phyloP scores from a whole-genome alignment of 1,140 invertebrate genomes.

The Dryas iulia region DNA sequence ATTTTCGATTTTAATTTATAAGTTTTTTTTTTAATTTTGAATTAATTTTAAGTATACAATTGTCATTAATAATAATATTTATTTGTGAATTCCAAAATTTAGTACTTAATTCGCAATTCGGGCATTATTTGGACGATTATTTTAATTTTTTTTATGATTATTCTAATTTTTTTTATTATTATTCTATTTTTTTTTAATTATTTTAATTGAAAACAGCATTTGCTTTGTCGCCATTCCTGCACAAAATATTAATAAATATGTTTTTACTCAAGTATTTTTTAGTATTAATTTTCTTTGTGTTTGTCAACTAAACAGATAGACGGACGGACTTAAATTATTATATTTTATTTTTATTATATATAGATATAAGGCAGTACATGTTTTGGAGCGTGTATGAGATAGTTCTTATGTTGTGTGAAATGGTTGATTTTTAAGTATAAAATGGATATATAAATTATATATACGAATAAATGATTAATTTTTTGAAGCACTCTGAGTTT shows the following conservation, averaged over 20 bases:
- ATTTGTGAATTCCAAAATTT: conserved; percentile 15
- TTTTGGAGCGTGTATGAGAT: conserved; percentile 3
- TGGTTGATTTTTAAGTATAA: conserved; percentile 75
- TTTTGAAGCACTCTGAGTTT: conserved; percentile 67
- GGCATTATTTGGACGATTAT: background rate
- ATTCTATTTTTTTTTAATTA: no score
- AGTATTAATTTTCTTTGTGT: conserved; percentile 34
- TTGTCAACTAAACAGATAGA: background rate
- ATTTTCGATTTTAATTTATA: background rate
- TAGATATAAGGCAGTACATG: background rate
- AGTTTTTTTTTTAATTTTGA: no score
- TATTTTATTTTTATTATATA: conserved; percentile 18
- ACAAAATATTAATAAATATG: conserved; percentile 31
- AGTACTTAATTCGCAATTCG: conserved; percentile 8
- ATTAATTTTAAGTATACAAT: no score
- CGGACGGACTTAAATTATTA: conserved; percentile 46
- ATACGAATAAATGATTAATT: conserved; percentile 79
- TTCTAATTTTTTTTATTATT: no score
- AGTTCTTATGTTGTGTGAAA: conserved; percentile 69
- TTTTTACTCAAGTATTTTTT: conserved; percentile 43
- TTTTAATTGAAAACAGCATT: no score
- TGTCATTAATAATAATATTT: conserved; percentile 9
- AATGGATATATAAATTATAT: conserved; percentile 79
- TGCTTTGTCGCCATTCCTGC: conserved; percentile 38
- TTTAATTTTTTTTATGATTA: no score